Evolutionary conservation across 2,113 vertebrate species (phyloP).

Genomic region (Megaptera novaeangliae): DNA sequence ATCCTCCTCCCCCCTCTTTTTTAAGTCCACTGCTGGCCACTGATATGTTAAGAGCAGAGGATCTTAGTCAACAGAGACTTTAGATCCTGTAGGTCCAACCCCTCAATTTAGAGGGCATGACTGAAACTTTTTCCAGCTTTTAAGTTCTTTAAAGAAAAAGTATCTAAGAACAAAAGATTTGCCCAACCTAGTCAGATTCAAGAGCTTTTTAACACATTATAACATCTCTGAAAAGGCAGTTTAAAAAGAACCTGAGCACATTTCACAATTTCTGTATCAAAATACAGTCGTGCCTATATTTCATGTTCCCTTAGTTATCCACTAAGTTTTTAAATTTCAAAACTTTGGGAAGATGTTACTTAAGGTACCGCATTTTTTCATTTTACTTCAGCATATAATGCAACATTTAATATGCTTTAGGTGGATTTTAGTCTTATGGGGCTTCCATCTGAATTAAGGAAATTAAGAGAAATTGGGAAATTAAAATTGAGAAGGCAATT

Average conservation of each 20-base stretch:
- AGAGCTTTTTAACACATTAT: not conserved
- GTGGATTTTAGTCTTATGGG: not conserved
- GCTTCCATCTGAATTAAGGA: not conserved
- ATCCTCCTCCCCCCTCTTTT: not conserved
- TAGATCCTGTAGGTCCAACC: not conserved
- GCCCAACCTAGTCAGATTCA: not conserved
- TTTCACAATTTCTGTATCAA: not conserved
- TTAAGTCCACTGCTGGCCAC: not conserved
- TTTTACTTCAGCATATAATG: not conserved
- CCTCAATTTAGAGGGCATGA: not conserved
- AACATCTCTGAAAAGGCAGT: not conserved
- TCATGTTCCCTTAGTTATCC: not conserved
- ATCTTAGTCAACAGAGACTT: not conserved
- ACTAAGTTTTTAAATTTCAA: not conserved
- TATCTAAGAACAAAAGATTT: constrained; percentile 20
- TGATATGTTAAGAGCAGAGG: not conserved
- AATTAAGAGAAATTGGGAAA: not conserved
- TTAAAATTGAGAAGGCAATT: not conserved
- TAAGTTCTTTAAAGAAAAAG: constrained; percentile 30
- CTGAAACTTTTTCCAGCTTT: not conserved
- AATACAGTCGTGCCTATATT: not conserved
- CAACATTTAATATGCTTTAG: not conserved
- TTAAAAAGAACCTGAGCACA: not conserved
- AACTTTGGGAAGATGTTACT: not conserved
- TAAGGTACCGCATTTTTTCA: not conserved